Conservation (phyloP, 2,888 invertebrate species). For the Linnaemya tessellans region DNA sequence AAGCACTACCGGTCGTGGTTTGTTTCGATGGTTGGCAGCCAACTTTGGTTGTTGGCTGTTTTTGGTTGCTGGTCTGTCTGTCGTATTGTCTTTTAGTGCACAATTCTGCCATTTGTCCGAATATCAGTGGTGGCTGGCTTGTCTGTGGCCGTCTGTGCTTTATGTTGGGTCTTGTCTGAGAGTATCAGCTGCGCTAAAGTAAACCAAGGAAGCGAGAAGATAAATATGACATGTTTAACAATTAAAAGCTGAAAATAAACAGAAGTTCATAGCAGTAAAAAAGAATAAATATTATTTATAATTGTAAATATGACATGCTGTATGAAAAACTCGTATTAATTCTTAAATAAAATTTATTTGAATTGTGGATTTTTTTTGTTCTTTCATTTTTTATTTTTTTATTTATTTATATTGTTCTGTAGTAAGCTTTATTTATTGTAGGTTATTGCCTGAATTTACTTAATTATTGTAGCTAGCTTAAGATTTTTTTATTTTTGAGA, state of each 20-base stretch:
- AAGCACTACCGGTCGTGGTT: conserved; percentile 37
- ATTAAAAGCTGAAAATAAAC: conserved; percentile 72
- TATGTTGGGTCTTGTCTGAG: conserved; percentile 30
- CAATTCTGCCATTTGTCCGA: conserved; percentile 55
- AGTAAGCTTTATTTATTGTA: neutral
- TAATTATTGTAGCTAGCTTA: no score
- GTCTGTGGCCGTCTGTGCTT: neutral
- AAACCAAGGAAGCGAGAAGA: conserved; percentile 72
- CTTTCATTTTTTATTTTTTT: neutral
- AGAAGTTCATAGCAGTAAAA: conserved; percentile 66
- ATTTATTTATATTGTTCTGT: neutral
- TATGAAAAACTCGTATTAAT: conserved; percentile 52
- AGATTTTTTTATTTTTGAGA: neutral
- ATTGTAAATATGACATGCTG: conserved; percentile 57
- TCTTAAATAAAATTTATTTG: conserved; percentile 61
- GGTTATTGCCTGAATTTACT: neutral
- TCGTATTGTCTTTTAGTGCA: conserved; percentile 39
- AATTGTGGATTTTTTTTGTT: neutral
- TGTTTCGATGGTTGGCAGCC: conserved; percentile 1
- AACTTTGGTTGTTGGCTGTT: conserved; percentile 4
- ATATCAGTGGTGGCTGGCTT: conserved; percentile 17
- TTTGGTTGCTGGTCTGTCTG: conserved; percentile 34
- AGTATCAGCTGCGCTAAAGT: conserved; percentile 69
- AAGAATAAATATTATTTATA: conserved; percentile 64
- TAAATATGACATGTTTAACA: conserved; percentile 72